Percentiles rank a stretch among this genome's conserved stretches.
phyloP scores from a whole-genome alignment of 2,797 vertebrate species.

The Austrolebias charrua region DNA sequence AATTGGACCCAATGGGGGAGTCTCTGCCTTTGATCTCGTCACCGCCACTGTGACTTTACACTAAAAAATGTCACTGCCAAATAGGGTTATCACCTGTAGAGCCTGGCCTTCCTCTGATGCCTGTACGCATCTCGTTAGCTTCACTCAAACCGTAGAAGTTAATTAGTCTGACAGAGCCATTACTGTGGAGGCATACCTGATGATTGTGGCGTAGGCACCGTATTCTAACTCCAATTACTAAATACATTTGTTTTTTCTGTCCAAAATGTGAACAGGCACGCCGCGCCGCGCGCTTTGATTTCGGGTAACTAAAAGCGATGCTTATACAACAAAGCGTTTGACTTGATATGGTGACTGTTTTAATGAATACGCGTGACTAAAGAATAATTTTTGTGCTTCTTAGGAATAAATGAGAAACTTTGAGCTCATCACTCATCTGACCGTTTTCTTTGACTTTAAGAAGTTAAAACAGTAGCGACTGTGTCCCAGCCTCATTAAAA shows the following conservation, averaged over 20 bases:
- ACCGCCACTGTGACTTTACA: slow-evolving; percentile 97
- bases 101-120: slow-evolving; percentile 93
- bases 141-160: slow-evolving; percentile 91
- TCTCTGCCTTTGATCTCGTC: slow-evolving; percentile 97
- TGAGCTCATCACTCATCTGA: slow-evolving; percentile 49
- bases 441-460: slow-evolving; percentile 44
- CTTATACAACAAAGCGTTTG: slow-evolving; percentile 35
- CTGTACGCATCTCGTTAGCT: slow-evolving; percentile 91
- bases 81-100: slow-evolving; percentile 99
- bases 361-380: slow-evolving; percentile 33
- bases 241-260: slow-evolving; percentile 53
- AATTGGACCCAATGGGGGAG: slow-evolving; percentile 99
- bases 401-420: slow-evolving; percentile 38
- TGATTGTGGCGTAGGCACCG: slow-evolving; percentile 63
- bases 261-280: slow-evolving; percentile 9
- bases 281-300: slow-evolving; percentile 1
- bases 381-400: slow-evolving; percentile 24
- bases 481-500: slow-evolving; percentile 74
- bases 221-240: slow-evolving; percentile 69
- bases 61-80: slow-evolving; percentile 98
- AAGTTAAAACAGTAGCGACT: slow-evolving; percentile 55
- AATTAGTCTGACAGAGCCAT: slow-evolving; percentile 94
- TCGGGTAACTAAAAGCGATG: slow-evolving; percentile 26
- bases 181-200: slow-evolving; percentile 82
- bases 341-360: slow-evolving; percentile 42